Conservation (phyloP, 2,888 invertebrate species). For the Fabriciana adippe region DNA sequence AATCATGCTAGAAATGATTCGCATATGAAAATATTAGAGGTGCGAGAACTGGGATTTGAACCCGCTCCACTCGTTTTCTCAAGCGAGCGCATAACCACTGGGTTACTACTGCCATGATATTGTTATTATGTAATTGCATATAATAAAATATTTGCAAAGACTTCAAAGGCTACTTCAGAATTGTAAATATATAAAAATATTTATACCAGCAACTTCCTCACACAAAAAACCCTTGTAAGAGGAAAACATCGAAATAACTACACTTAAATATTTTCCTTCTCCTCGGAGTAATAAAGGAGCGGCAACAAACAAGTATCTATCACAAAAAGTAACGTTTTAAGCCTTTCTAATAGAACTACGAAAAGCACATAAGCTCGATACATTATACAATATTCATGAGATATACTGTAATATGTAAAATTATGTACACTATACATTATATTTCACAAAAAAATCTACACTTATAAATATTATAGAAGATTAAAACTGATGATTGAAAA, state of each 20-base stretch:
- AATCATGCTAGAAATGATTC: too few species aligned
- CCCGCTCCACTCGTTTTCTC: too few species aligned
- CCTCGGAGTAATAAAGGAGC: slow-evolving; percentile 9
- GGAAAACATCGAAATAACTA: slow-evolving; percentile 2
- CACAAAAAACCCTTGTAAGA: neutral
- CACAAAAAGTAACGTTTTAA: slow-evolving; percentile 7
- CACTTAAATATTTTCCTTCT: slow-evolving; percentile 11
- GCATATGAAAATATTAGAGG: too few species aligned
- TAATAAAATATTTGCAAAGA: too few species aligned
- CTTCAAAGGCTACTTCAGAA: too few species aligned
- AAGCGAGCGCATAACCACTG: too few species aligned
- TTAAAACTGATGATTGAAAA: too few species aligned
- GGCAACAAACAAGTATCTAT: neutral
- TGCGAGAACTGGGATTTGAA: too few species aligned
- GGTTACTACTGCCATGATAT: too few species aligned
- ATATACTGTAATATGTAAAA: neutral
- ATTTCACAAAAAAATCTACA: neutral
- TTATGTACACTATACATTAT: neutral
- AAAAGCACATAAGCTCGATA: neutral
- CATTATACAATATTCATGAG: slow-evolving; percentile 5
- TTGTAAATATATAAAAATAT: neutral
- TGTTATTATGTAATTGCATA: too few species aligned
- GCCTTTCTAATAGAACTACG: slow-evolving; percentile 9
- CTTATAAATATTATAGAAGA: too few species aligned
- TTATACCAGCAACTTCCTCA: neutral